Conservation (phyloP, 2,888 invertebrate genomes). For the Drosophila neonasuta region DNA sequence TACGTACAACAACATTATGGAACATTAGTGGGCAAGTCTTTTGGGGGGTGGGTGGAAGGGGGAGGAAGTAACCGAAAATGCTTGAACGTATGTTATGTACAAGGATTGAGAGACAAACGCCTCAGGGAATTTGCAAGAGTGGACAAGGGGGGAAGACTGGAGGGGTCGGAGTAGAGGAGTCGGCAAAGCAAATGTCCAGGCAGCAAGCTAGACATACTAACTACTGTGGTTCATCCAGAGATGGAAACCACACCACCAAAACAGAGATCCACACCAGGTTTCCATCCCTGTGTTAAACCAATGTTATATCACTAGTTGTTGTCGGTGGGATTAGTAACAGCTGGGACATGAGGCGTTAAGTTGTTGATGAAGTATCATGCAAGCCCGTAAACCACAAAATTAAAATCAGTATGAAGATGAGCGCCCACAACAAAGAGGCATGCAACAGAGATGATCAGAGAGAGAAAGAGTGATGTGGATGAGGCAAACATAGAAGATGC, state of each 20-base stretch:
- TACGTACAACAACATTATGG: conserved; percentile 69
- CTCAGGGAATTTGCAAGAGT: background rate
- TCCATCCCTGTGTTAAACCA: conserved; percentile 45
- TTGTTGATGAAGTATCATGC: conserved; percentile 9
- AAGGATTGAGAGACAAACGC: conserved; percentile 22
- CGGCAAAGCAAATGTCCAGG: conserved; percentile 19
- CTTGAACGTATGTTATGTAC: conserved; percentile 66
- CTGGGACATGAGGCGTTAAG: conserved; percentile 26
- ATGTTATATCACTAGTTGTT: conserved; percentile 3
- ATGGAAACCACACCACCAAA: conserved; percentile 32
- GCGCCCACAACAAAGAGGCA: conserved; percentile 19
- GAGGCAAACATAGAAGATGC: conserved; percentile 12
- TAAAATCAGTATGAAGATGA: background rate
- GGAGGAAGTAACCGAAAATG: conserved; percentile 37
- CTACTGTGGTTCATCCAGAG: conserved; percentile 41
- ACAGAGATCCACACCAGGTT: conserved; percentile 5
- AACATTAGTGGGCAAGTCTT: conserved; percentile 67
- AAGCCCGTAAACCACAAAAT: conserved; percentile 23
- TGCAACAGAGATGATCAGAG: conserved; percentile 50
- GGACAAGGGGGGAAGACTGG: too few relatives aligned
- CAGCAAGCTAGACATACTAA: conserved; percentile 15
- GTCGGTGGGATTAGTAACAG: conserved; percentile 21
- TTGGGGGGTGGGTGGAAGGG: conserved; percentile 21
- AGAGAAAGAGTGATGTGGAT: background rate
- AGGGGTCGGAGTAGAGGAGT: conserved; percentile 2